Base-by-base conservation (phyloP, 64 coral and sea anemone species). In the Montipora sp. region DNA sequence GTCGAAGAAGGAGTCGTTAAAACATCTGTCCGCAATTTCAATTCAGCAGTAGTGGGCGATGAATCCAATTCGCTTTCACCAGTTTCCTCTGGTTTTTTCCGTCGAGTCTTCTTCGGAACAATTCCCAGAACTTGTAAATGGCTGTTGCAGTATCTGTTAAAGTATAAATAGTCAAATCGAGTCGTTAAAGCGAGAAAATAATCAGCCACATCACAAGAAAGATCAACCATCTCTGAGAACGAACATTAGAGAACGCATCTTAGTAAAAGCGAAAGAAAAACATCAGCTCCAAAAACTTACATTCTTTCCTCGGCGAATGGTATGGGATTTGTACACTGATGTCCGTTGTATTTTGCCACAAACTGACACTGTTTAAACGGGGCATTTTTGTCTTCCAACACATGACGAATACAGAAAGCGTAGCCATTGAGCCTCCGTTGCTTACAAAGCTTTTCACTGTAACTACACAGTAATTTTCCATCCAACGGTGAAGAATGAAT, bases 341-440 rank as follows among this genome's bases (percentile, higher is more conserved):
- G 98, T 89, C 98, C 98, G 86, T 99, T 99, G 89, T 99, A 99
- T 96, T 99, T 99, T 77, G 98, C 98, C 71, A 99, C 98, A 92
- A 96, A 99, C 78, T 96, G 95, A 77, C 98, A 99, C 86, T 99
- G 98, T 91, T 99, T 99, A 79, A 99, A 99, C 59, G 98, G 98
- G 55, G 98, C 94, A 79, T 99, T 99, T 94, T 99, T 99, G 84
- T 99, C 98, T 71, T 99, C 98, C n/a, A 99, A 91, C 59, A 99
- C 98, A 91, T 99, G 98, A 92, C 98, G 98, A 90, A 99, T 99
- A 99, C 98, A 99, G 90, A 99, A 99, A 51, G 98, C 98, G 91
- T 99, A 99, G 77, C 92, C 94, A 96, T 99, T 99, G 89, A 99
- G 84, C 67, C 98, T 89, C 73, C 98, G 84, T 92, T 99, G 98